A percentile compares a stretch with the other conserved stretches of the same genome.
Evolutionary conservation across 2,888 invertebrate genomes (phyloP).

Genomic region (Ectemnius continuus): DNA sequence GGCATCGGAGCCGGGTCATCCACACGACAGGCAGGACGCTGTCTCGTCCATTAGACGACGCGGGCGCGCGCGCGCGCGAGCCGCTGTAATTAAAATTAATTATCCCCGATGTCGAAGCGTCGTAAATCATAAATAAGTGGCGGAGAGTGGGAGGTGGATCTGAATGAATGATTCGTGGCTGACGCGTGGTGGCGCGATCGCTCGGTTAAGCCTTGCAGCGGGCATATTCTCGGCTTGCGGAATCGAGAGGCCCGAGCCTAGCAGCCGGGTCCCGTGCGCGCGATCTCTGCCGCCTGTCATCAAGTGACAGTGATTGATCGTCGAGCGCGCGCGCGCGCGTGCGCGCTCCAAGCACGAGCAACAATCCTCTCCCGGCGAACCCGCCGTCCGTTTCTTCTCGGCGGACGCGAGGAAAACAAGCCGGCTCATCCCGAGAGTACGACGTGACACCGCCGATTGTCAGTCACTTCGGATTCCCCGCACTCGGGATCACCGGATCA

Average conservation of each 20-base stretch:
- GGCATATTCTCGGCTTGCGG: slow-evolving; percentile 44
- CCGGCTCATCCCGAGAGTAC: slow-evolving; percentile 36
- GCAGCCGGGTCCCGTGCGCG: slow-evolving; percentile 32
- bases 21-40: too few species aligned
- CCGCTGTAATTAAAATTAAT: slow-evolving; percentile 59
- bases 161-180: slow-evolving; percentile 53
- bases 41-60: slow-evolving; percentile 16
- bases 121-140: slow-evolving; percentile 63
- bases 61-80: slow-evolving; percentile 26
- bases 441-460: slow-evolving; percentile 44
- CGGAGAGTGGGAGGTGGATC: slow-evolving; percentile 52
- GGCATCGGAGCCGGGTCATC: too few species aligned
- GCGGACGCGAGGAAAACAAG: slow-evolving; percentile 41
- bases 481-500: slow-evolving; percentile 26
- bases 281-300: slow-evolving; percentile 43
- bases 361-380: slow-evolving; percentile 24
- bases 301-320: slow-evolving; percentile 60
- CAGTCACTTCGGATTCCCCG: slow-evolving; percentile 23
- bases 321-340: slow-evolving; percentile 32
- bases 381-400: slow-evolving; percentile 44
- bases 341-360: slow-evolving; percentile 21
- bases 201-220: slow-evolving; percentile 3
- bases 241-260: slow-evolving; percentile 29
- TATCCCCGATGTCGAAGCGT: slow-evolving; percentile 42
- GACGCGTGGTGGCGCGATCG: slow-evolving; percentile 32